phyloP scores from a whole-genome alignment of 2,113 vertebrate species.

The Hemichromis elongatus region DNA sequence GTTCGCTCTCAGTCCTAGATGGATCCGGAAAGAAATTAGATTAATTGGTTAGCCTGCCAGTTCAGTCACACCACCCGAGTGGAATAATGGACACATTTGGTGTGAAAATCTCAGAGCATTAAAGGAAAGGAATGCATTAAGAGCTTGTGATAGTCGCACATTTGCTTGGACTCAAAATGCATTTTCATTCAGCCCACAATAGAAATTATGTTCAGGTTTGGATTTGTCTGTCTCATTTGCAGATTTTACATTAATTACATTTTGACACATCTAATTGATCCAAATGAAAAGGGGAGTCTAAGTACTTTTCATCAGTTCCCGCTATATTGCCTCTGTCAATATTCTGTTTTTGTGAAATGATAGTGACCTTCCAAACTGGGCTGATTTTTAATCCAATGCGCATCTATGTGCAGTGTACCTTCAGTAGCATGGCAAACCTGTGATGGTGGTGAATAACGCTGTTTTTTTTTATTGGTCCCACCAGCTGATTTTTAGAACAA shows the following conservation, averaged over 20 bases:
- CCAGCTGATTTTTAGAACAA: constrained; percentile 23
- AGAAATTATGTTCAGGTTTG: background rate
- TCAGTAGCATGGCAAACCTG: constrained; percentile 19
- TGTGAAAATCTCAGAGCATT: constrained; percentile 30
- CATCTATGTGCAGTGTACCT: background rate
- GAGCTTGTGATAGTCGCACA: constrained; percentile 14
- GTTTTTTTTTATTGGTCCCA: constrained; percentile 14
- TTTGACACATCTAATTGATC: background rate
- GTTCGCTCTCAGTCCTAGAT: constrained; percentile 15
- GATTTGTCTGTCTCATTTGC: background rate
- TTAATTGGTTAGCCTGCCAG: constrained; percentile 29
- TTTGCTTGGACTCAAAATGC: background rate
- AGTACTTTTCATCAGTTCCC: constrained; percentile 4
- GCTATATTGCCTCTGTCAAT: background rate
- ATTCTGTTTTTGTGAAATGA: constrained; percentile 4
- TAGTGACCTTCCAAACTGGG: constrained; percentile 7
- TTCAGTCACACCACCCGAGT: constrained; percentile 34
- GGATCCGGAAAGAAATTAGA: constrained; percentile 36
- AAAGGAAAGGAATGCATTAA: constrained; percentile 29
- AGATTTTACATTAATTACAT: constrained; percentile 6
- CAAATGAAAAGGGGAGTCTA: background rate
- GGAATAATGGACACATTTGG: constrained; percentile 46
- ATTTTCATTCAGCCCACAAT: constrained; percentile 19
- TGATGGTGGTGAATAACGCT: constrained; percentile 4
- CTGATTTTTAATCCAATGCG: constrained; percentile 1